Evolutionary conservation across 2,888 invertebrate genomes (phyloP).

Genomic region (Cephonodes hylas): DNA sequence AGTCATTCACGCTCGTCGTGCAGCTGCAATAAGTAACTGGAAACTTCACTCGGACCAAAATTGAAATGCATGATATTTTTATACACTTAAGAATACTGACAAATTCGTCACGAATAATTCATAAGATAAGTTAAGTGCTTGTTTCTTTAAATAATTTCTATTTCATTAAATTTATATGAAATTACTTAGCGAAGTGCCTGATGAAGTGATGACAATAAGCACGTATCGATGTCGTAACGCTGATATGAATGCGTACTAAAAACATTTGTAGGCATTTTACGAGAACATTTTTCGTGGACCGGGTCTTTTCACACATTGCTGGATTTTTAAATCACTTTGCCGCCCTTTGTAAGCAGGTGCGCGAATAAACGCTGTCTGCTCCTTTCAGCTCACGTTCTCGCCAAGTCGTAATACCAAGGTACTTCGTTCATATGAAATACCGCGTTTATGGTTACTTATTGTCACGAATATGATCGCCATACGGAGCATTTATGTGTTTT

Average conservation of each 20-base stretch:
- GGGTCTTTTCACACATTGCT: slow-evolving; percentile 22
- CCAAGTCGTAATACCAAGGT: slow-evolving; percentile 61
- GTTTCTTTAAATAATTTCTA: too few relatives aligned
- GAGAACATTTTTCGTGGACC: background rate
- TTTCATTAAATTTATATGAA: too few relatives aligned
- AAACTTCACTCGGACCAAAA: background rate
- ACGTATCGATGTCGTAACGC: background rate
- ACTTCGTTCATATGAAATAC: slow-evolving; percentile 68
- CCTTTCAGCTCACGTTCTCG: slow-evolving; percentile 67
- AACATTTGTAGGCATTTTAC: background rate
- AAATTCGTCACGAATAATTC: background rate
- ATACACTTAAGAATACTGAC: background rate
- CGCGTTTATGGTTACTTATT: slow-evolving; percentile 70
- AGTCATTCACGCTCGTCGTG: background rate
- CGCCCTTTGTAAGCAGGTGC: slow-evolving; percentile 60
- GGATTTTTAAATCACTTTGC: slow-evolving; percentile 40
- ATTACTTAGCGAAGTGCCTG: background rate
- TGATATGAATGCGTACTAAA: background rate
- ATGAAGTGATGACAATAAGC: background rate
- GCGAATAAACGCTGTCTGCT: slow-evolving; percentile 58
- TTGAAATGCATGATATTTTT: background rate
- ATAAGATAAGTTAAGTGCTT: too few relatives aligned
- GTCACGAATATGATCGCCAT: slow-evolving; percentile 55
- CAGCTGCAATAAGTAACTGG: background rate
- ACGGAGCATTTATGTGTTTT: slow-evolving; percentile 51